Evolutionary conservation across 2,888 invertebrate species (phyloP).

Genomic region (Parnassius orleans): DNA sequence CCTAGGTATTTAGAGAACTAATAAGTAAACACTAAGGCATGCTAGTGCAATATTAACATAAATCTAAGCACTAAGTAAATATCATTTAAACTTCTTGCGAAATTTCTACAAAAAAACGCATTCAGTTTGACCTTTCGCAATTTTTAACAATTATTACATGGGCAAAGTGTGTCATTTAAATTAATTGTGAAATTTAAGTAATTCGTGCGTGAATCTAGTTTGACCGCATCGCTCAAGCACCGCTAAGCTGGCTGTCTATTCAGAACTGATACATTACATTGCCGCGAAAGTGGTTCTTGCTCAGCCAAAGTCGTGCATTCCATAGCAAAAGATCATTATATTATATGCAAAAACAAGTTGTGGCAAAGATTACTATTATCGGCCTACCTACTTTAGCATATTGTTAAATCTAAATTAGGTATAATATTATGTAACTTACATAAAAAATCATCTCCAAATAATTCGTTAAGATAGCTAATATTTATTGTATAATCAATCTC

Average conservation of each 20-base stretch:
- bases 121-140: no score
- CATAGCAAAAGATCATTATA: constrained; percentile 60
- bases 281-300: constrained; percentile 69
- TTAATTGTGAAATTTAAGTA: constrained; percentile 42
- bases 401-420: constrained; percentile 2
- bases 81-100: no score
- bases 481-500: no score
- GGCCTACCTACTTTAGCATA: constrained; percentile 24
- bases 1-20: no score
- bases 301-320: constrained; percentile 50
- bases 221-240: constrained; percentile 46
- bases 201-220: constrained; percentile 51
- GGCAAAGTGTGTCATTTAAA: constrained; percentile 6
- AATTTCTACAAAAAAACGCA: no score
- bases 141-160: no score
- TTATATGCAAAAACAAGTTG: constrained; percentile 55
- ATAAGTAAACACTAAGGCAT: no score
- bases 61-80: no score
- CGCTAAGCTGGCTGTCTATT: constrained; percentile 45
- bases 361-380: constrained; percentile 36
- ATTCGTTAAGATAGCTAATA: no score
- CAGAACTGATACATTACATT: constrained; percentile 50
- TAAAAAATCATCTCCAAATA: no score
- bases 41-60: no score
- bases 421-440: constrained; percentile 9